phyloP scores from a whole-genome alignment of 2,888 invertebrate genomes.

The Xestia ashworthii region DNA sequence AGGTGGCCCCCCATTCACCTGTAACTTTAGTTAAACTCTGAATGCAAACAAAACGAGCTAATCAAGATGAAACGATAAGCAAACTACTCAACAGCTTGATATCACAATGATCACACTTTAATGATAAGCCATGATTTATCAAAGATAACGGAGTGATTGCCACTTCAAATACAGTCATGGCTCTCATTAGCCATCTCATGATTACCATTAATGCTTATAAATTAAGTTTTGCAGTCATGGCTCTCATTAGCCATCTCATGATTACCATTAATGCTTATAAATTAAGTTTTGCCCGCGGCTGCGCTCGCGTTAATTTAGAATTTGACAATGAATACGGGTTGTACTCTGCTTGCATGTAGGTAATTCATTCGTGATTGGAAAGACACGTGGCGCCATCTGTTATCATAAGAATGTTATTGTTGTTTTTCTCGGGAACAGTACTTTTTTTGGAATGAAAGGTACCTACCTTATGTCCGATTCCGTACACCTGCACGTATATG shows the following conservation, averaged over 20 bases:
- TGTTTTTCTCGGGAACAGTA: no score
- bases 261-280: slow-evolving; percentile 26
- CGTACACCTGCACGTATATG: no score
- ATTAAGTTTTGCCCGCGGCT: no score
- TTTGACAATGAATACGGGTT: no score
- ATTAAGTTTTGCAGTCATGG: neutral
- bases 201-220: slow-evolving; percentile 26
- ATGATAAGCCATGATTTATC: slow-evolving; percentile 42
- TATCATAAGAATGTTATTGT: no score
- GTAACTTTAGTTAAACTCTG: neutral
- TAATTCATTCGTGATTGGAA: no score
- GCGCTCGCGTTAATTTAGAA: no score
- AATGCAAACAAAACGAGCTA: neutral
- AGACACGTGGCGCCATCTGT: no score
- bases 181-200: slow-evolving; percentile 11
- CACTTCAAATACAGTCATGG: slow-evolving; percentile 39
- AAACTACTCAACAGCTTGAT: slow-evolving; percentile 22
- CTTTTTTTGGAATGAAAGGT: no score
- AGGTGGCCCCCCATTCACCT: neutral
- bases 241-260: slow-evolving; percentile 11
- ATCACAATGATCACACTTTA: slow-evolving; percentile 33
- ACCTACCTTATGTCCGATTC: no score
- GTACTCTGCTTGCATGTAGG: no score
- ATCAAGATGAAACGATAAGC: slow-evolving; percentile 9
- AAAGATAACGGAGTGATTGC: slow-evolving; percentile 45